Percentiles rank a stretch among this genome's conserved stretches.
phyloP scores from a whole-genome alignment of 2,888 invertebrate genomes.

The Atethmia centrago region DNA sequence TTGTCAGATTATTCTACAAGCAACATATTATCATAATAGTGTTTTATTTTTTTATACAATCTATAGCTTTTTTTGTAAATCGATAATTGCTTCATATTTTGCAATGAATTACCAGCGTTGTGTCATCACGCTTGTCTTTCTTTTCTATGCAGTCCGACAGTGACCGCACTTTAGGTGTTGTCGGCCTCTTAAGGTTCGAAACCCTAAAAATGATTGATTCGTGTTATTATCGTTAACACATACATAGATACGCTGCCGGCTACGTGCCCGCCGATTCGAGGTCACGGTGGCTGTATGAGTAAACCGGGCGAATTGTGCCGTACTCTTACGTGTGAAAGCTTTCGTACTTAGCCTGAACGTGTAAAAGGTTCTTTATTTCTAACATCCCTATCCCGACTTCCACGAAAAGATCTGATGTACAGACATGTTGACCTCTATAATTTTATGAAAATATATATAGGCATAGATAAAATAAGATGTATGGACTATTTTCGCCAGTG shows the following conservation, averaged over 20 bases:
- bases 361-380: background rate
- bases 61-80: no score
- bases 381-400: background rate
- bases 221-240: background rate
- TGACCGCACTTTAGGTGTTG: no score
- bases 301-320: background rate
- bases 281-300: background rate
- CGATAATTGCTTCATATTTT: no score
- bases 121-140: no score
- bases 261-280: background rate
- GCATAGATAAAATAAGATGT: constrained; percentile 15
- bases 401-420: background rate
- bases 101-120: no score
- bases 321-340: no score
- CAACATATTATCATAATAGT: no score
- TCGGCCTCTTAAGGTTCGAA: no score
- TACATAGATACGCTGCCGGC: background rate
- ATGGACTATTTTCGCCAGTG: constrained; percentile 3
- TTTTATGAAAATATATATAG: constrained; percentile 21
- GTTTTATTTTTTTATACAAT: no score
- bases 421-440: constrained; percentile 9
- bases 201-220: background rate
- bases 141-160: no score
- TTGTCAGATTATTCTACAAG: no score
- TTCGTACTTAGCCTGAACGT: background rate